Evolutionary conservation across 2,888 invertebrate genomes (phyloP).

Genomic region (Tetrapedia diversipes): DNA sequence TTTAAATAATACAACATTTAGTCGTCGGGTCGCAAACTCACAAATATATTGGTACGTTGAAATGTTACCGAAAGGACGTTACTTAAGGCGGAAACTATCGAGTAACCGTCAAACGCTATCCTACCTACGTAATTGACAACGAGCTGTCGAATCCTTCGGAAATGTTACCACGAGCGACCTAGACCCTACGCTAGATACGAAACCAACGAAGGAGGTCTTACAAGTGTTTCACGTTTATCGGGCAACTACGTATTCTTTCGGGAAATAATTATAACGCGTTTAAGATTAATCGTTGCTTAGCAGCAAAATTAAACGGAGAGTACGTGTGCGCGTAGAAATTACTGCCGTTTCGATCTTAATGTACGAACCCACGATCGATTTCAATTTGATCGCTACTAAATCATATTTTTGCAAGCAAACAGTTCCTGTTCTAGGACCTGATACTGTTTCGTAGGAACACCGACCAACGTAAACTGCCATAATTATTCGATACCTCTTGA

Average conservation of each 20-base stretch:
- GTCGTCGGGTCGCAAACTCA: constrained; percentile 30
- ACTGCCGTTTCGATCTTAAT: too few species aligned
- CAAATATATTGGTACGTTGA: constrained; percentile 41
- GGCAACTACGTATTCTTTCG: too few species aligned
- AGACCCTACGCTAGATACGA: constrained; percentile 47
- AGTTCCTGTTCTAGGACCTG: constrained; percentile 14
- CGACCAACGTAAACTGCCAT: constrained; percentile 60
- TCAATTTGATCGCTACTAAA: not conserved
- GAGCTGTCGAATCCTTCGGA: constrained; percentile 59
- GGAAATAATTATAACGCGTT: too few species aligned
- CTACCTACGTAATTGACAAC: constrained; percentile 46
- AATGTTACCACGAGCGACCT: constrained; percentile 53
- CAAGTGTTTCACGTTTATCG: not conserved
- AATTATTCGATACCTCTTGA: constrained; percentile 70
- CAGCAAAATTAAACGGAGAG: too few species aligned
- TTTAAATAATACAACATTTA: constrained; percentile 15
- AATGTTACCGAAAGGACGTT: constrained; percentile 56
- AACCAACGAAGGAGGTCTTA: constrained; percentile 14
- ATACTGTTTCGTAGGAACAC: constrained; percentile 43
- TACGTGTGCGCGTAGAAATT: too few species aligned
- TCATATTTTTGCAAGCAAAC: constrained; percentile 17
- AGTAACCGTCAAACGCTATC: constrained; percentile 65
- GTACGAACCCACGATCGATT: not conserved
- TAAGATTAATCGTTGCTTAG: too few species aligned
- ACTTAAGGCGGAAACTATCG: constrained; percentile 66